Evolutionary conservation across 2,888 invertebrate species (phyloP).

Genomic region (Perithous albicinctus): DNA sequence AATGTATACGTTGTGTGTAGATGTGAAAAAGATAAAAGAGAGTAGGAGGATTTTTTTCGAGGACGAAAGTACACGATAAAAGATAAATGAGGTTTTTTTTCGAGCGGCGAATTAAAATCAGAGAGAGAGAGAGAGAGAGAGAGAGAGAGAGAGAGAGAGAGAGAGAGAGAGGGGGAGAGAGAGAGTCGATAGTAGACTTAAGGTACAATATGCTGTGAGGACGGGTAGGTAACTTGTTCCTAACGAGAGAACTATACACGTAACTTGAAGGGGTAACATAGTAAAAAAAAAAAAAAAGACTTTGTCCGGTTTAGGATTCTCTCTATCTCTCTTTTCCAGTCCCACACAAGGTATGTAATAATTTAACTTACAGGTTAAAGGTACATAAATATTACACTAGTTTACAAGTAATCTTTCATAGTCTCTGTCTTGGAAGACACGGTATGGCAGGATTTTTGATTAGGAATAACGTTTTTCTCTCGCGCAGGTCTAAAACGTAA

Average conservation of each 20-base stretch:
- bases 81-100: constrained; percentile 24
- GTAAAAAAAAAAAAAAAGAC: background rate
- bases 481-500: constrained; percentile 56
- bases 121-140: background rate
- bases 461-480: constrained; percentile 75
- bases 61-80: constrained; percentile 34
- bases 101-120: constrained; percentile 19
- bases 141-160: background rate
- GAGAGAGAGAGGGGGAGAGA: background rate
- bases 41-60: constrained; percentile 39
- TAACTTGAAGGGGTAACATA: background rate
- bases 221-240: constrained; percentile 12
- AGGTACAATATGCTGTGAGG: constrained; percentile 2
- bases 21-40: constrained; percentile 57
- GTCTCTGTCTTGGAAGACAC: constrained; percentile 82
- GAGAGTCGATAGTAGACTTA: constrained; percentile 2
- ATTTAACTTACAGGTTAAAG: constrained; percentile 73
- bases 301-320: background rate
- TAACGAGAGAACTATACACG: background rate
- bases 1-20: constrained; percentile 75
- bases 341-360: constrained; percentile 68
- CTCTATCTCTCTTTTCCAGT: constrained; percentile 47
- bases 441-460: constrained; percentile 82
- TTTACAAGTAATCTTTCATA: constrained; percentile 76
- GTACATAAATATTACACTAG: constrained; percentile 78